Conservation (phyloP, 2,888 invertebrate genomes). For the Cheiracanthium punctorium region DNA sequence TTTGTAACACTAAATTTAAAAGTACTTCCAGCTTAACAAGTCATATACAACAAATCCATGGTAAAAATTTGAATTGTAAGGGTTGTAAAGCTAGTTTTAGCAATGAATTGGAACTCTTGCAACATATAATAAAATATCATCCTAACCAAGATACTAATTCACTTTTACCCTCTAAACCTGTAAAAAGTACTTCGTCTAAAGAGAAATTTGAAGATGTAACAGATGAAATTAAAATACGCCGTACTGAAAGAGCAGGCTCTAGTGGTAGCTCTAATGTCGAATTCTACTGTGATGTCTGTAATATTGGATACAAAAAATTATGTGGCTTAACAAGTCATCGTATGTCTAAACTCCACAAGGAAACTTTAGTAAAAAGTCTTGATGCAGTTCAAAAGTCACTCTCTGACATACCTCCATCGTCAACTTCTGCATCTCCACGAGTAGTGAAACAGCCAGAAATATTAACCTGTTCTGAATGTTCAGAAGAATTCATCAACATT, state of each 20-base stretch:
- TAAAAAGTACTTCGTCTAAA: background rate
- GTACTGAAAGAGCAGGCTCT: background rate
- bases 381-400: constrained; percentile 38
- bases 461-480: constrained; percentile 49
- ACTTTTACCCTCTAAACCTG: background rate
- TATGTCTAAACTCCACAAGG: constrained; percentile 46
- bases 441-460: constrained; percentile 19
- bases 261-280: background rate
- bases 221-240: background rate
- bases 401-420: constrained; percentile 28
- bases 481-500: constrained; percentile 38
- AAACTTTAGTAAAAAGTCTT: constrained; percentile 30
- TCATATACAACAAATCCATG: constrained; percentile 62
- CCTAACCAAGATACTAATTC: constrained; percentile 37
- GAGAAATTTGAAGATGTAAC: background rate
- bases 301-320: constrained; percentile 42
- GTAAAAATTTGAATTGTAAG: constrained; percentile 44
- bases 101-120: constrained; percentile 28
- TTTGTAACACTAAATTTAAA: constrained; percentile 40
- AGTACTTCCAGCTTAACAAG: constrained; percentile 21
- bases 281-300: constrained; percentile 58
- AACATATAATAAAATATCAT: constrained; percentile 55
- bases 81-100: constrained; percentile 41
- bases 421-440: constrained; percentile 12
- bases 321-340: constrained; percentile 42